Evolutionary conservation across 2,888 invertebrate genomes (phyloP).

Genomic region (Tachina grossa): DNA sequence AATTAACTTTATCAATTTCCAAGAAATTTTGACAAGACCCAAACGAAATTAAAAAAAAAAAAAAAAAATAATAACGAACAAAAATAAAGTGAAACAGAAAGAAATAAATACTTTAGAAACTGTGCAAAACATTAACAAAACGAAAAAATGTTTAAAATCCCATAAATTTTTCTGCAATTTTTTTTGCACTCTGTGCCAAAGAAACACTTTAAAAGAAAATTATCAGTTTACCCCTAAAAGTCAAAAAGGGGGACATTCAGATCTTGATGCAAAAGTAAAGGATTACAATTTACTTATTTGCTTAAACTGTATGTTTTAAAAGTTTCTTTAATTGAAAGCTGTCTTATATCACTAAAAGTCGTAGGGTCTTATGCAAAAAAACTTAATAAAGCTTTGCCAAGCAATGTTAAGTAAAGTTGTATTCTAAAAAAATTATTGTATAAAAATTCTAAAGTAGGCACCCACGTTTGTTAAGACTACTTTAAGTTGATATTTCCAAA

Average conservation of each 20-base stretch:
- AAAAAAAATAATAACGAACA: background rate
- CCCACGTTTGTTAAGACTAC: too few relatives aligned
- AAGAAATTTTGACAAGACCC: constrained; percentile 66
- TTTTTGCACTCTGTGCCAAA: constrained; percentile 1
- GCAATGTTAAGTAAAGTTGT: too few relatives aligned
- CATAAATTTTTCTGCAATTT: constrained; percentile 53
- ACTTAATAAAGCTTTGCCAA: too few relatives aligned
- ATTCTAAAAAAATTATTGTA: too few relatives aligned
- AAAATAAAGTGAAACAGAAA: background rate
- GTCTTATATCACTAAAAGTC: background rate
- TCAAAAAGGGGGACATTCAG: background rate
- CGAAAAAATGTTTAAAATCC: constrained; percentile 68
- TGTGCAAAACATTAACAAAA: constrained; percentile 45
- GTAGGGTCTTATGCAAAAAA: too few relatives aligned
- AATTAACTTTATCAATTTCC: constrained; percentile 72
- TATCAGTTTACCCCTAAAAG: constrained; percentile 5
- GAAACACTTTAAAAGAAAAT: background rate
- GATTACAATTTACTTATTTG: too few relatives aligned
- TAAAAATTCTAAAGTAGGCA: too few relatives aligned
- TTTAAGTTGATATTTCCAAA: too few relatives aligned
- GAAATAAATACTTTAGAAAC: constrained; percentile 7
- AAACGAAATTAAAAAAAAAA: constrained; percentile 26
- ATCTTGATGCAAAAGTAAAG: background rate
- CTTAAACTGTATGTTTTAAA: background rate
- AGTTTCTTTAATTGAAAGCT: background rate